These are phyloP conservation scores for Anoplophora glabripennis DNA, from an alignment of 1,140 invertebrate species.

Conservation along the genomic window DNA sequence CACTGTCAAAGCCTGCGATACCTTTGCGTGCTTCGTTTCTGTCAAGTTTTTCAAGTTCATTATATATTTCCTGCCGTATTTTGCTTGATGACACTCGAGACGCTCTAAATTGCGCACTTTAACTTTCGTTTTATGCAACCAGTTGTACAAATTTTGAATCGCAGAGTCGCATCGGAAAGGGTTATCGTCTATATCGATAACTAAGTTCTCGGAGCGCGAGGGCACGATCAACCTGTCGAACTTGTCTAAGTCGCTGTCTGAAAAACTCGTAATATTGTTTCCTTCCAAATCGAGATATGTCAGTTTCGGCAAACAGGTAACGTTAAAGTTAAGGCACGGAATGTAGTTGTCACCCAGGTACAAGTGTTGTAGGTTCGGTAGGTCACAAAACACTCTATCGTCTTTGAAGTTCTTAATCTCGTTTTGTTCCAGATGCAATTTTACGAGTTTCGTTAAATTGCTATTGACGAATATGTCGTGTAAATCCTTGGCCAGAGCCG, in stretches of 20 bases:
- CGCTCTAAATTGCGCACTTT: constrained; percentile 57
- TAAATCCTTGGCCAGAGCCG: constrained; percentile 61
- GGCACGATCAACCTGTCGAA: constrained; percentile 57
- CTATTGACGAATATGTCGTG: constrained; percentile 73
- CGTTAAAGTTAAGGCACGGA: constrained; percentile 63
- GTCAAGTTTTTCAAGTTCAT: constrained; percentile 46
- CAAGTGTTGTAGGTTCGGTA: constrained; percentile 65
- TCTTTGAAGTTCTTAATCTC: constrained; percentile 69
- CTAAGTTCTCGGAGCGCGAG: constrained; percentile 55
- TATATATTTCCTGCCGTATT: constrained; percentile 44
- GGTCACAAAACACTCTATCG: constrained; percentile 66
- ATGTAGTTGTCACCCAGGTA: constrained; percentile 68
- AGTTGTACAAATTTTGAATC: constrained; percentile 60
- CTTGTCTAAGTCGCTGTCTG: constrained; percentile 56
- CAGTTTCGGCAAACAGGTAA: constrained; percentile 65
- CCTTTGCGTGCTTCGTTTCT: constrained; percentile 46
- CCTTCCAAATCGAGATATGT: constrained; percentile 68
- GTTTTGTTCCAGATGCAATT: constrained; percentile 77
- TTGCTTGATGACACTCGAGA: constrained; percentile 53
- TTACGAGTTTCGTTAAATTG: constrained; percentile 63
- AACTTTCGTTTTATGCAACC: constrained; percentile 64
- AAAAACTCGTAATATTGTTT: constrained; percentile 64
- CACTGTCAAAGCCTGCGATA: constrained; percentile 53
- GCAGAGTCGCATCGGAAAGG: constrained; percentile 67
- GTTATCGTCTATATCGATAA: constrained; percentile 67